Evolutionary conservation across 2,888 invertebrate genomes (phyloP).

Genomic region (Orchestes rusci): DNA sequence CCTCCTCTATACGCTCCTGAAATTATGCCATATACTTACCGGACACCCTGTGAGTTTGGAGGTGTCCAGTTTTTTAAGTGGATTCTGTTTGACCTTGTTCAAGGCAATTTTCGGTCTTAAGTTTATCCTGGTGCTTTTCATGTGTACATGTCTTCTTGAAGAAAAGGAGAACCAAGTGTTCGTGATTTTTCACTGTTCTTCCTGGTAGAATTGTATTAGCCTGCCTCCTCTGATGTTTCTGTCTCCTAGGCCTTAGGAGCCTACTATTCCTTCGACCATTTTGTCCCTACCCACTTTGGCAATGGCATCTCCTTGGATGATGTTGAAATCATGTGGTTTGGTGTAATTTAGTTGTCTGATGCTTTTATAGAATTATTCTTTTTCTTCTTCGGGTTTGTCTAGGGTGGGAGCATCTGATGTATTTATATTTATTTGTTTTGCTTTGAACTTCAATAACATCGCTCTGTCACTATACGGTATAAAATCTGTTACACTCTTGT

Average conservation of each 20-base stretch:
- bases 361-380: constrained; percentile 4
- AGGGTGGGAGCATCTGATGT: constrained; percentile 5
- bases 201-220: background rate
- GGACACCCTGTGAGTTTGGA: no score
- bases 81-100: background rate
- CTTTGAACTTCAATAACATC: constrained; percentile 4
- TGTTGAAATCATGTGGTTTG: constrained; percentile 2
- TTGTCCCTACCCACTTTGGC: constrained; percentile 6
- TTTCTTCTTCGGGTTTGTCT: constrained; percentile 11
- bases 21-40: no score
- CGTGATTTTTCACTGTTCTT: background rate
- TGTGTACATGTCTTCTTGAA: no score
- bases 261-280: constrained; percentile 1
- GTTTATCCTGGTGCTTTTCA: background rate
- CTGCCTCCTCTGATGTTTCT: background rate
- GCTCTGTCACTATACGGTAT: constrained; percentile 2
- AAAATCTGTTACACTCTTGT: constrained; percentile 1
- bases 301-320: constrained; percentile 8
- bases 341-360: constrained; percentile 3
- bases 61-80: background rate
- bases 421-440: constrained; percentile 6
- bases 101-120: background rate
- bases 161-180: no score
- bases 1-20: no score
- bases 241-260: background rate